These are phyloP conservation scores for Acanthisitta chloris DNA, from an alignment of 2,113 vertebrate species.

Conservation along the genomic window DNA sequence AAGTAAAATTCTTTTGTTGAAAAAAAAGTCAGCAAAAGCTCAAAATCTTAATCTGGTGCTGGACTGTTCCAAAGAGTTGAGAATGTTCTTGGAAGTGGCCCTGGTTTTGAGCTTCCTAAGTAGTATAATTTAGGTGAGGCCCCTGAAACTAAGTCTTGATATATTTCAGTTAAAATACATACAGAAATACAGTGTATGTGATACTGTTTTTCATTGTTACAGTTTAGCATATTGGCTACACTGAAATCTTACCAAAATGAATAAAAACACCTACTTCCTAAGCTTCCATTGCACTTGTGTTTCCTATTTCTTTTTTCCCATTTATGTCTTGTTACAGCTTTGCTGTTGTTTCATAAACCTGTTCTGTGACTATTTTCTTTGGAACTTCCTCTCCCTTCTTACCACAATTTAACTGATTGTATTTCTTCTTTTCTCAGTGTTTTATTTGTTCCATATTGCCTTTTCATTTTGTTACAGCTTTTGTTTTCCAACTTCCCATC, in stretches of 20 bases:
- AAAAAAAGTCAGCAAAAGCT: background rate
- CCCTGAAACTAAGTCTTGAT: background rate
- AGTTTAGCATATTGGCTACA: background rate
- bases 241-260: slow-evolving; percentile 7
- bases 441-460: background rate
- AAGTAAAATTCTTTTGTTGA: background rate
- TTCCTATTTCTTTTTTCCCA: slow-evolving; percentile 31
- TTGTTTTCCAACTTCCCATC: background rate
- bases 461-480: background rate
- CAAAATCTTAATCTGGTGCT: background rate
- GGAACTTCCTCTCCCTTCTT: background rate
- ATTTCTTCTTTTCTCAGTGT: background rate
- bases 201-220: background rate
- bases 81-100: background rate
- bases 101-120: background rate
- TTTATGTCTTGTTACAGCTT: background rate
- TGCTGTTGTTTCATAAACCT: background rate
- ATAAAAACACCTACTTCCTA: slow-evolving; percentile 30
- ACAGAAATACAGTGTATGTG: background rate
- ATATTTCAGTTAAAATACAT: background rate
- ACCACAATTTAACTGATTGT: background rate
- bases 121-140: background rate
- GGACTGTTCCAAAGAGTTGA: background rate
- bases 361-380: background rate
- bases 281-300: background rate